phyloP scores from a whole-genome alignment of 1,140 invertebrate genomes.

The Pomacea maculata region DNA sequence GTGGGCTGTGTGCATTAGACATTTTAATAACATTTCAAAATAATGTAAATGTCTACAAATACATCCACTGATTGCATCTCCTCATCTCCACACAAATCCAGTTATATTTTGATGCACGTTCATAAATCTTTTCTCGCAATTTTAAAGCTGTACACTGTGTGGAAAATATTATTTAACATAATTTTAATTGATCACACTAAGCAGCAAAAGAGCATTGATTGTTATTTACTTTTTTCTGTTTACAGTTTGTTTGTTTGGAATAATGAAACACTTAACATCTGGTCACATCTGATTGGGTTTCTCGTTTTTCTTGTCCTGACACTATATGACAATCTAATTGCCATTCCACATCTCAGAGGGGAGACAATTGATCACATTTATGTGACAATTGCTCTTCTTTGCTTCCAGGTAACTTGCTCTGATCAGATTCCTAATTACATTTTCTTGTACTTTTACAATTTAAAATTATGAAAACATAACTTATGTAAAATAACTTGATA shows the following conservation, averaged over 20 bases:
- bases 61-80: no score
- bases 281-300: constrained; percentile 94
- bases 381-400: constrained; percentile 81
- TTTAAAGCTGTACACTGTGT: neutral
- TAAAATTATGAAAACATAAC: neutral
- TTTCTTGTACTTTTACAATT: neutral
- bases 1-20: no score
- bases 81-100: no score
- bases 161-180: neutral
- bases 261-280: constrained; percentile 97
- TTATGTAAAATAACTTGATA: no score
- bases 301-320: constrained; percentile 85
- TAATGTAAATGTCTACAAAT: no score
- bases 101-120: no score
- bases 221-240: constrained; percentile 25
- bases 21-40: no score
- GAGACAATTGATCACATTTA: constrained; percentile 79
- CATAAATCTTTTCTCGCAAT: no score
- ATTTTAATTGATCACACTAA: neutral
- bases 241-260: constrained; percentile 93
- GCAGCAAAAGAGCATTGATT: neutral
- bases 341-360: constrained; percentile 57
- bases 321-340: constrained; percentile 80
- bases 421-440: neutral
- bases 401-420: constrained; percentile 79